Conservation (phyloP, 2,888 invertebrate species). For the Anthophora plumipes region DNA sequence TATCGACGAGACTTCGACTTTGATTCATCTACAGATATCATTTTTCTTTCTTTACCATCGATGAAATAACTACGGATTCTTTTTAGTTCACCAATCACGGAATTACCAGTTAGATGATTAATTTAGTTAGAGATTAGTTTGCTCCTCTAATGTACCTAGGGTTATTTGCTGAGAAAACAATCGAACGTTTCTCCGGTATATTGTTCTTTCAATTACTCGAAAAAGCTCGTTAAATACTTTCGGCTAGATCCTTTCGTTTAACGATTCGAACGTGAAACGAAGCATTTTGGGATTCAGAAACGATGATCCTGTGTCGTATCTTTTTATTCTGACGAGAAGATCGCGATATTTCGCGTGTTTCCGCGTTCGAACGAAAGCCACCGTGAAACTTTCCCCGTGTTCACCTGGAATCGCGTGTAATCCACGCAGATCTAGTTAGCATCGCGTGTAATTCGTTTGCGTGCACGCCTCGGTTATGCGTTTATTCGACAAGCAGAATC, state of each 20-base stretch:
- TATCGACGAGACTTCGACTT: neutral
- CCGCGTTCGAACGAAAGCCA: neutral
- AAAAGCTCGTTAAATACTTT: neutral
- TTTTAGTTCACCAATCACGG: neutral
- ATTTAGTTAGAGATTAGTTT: conserved; percentile 33
- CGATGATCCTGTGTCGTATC: no score
- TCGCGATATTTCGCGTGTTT: neutral
- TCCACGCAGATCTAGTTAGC: conserved; percentile 4
- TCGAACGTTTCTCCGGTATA: neutral
- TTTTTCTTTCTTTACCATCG: no score
- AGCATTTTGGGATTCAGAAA: no score
- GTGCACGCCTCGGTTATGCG: neutral
- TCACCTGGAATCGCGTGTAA: neutral
- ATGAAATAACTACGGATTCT: no score
- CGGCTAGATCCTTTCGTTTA: neutral
- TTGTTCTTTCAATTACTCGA: conserved; percentile 1
- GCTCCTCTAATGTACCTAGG: neutral
- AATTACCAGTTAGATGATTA: neutral
- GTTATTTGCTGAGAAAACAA: conserved; percentile 23
- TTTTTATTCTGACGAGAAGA: neutral
- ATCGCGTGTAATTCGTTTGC: conserved; percentile 23
- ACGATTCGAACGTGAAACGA: neutral
- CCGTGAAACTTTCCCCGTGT: neutral
- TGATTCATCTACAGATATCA: no score
- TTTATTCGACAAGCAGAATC: neutral